phyloP scores from a whole-genome alignment of 2,113 vertebrate genomes.

The Neodontobutis hainanensis region DNA sequence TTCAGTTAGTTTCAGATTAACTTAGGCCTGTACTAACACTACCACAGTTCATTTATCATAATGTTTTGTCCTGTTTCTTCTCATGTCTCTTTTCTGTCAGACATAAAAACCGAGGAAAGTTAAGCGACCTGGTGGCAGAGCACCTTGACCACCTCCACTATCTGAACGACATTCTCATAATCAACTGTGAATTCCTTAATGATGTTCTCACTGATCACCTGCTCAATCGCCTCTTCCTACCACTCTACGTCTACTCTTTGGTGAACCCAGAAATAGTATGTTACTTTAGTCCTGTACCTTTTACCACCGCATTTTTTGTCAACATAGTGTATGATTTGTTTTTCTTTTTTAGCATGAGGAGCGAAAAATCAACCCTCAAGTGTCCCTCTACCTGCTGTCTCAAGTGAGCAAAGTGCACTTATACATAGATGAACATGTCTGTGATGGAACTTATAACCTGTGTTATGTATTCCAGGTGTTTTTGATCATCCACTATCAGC shows the following conservation, averaged over 20 bases:
- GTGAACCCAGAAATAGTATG: slow-evolving; percentile 86
- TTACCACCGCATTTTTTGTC: neutral
- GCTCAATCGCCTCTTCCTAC: slow-evolving; percentile 95
- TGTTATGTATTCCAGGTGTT: slow-evolving; percentile 85
- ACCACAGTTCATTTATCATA: too few species aligned
- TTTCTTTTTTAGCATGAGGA: slow-evolving; percentile 83
- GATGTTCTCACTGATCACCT: slow-evolving; percentile 96
- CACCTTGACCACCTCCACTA: slow-evolving; percentile 98
- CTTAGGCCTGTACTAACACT: too few species aligned
- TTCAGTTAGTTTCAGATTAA: too few species aligned
- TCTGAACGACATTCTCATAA: slow-evolving; percentile 98
- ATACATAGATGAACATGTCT: neutral
- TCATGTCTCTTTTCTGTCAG: slow-evolving; percentile 67
- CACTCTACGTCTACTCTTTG: slow-evolving; percentile 94
- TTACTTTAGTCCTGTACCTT: neutral
- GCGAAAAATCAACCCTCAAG: slow-evolving; percentile 93
- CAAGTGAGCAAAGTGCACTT: slow-evolving; percentile 80
- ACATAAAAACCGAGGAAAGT: slow-evolving; percentile 92
- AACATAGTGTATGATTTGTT: neutral
- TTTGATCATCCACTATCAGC: slow-evolving; percentile 94
- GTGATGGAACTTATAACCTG: neutral
- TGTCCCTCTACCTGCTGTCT: slow-evolving; percentile 96
- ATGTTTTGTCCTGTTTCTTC: neutral
- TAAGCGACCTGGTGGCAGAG: slow-evolving; percentile 96
- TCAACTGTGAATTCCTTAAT: slow-evolving; percentile 98